Evolutionary conservation across 2,888 invertebrate genomes (phyloP).

Genomic region (Brenthis ino): DNA sequence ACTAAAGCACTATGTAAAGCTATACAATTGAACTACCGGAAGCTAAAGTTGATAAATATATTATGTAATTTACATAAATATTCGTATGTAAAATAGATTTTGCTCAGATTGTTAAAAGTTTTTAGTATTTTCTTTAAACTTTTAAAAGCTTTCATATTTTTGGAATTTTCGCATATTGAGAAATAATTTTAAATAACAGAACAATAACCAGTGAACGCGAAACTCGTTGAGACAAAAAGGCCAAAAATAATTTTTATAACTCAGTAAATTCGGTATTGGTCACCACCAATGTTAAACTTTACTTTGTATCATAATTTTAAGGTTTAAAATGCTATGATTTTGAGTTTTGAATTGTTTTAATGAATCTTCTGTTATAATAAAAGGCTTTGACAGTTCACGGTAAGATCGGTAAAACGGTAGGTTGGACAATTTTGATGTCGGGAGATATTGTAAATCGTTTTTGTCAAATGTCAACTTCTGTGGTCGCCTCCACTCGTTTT

Average conservation of each 20-base stretch:
- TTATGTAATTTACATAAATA: too few relatives aligned
- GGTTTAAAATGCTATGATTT: constrained; percentile 39
- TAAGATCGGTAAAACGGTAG: constrained; percentile 77
- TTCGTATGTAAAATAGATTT: too few relatives aligned
- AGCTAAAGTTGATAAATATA: too few relatives aligned
- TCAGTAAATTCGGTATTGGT: constrained; percentile 71
- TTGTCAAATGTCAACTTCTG: constrained; percentile 82
- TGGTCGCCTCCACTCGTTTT: constrained; percentile 63
- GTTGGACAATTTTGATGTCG: constrained; percentile 74
- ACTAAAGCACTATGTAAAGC: too few relatives aligned
- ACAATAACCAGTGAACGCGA: constrained; percentile 44
- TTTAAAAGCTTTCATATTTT: not conserved
- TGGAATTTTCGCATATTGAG: not conserved
- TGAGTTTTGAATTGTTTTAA: constrained; percentile 28
- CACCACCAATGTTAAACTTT: constrained; percentile 60
- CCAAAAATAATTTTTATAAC: constrained; percentile 66
- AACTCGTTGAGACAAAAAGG: constrained; percentile 45
- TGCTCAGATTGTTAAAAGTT: too few relatives aligned
- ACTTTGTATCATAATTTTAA: constrained; percentile 32
- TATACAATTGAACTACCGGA: too few relatives aligned
- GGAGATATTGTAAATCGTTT: constrained; percentile 70
- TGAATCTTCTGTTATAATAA: constrained; percentile 53
- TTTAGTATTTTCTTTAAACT: too few relatives aligned
- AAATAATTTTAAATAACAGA: constrained; percentile 29
- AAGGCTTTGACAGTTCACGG: constrained; percentile 79